phyloP scores from a whole-genome alignment of 2,888 invertebrate genomes.

The Lasioglossum marginatum region DNA sequence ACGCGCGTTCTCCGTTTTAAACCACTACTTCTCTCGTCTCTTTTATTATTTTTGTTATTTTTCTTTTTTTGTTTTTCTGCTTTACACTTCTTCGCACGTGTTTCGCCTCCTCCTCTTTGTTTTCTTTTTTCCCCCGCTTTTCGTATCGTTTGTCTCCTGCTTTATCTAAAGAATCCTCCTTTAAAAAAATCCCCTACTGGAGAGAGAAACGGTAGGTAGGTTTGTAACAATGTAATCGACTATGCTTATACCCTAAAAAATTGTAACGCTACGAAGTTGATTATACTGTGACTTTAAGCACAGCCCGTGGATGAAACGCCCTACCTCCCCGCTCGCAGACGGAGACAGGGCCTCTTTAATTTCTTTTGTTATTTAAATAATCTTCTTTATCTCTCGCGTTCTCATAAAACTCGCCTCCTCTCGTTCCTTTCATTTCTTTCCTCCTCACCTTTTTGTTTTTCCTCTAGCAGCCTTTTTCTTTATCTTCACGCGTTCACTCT shows the following conservation, averaged over 20 bases:
- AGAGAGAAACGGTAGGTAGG: conserved; percentile 76
- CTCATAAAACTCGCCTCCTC: not conserved
- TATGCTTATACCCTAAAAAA: conserved; percentile 65
- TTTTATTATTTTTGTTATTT: conserved; percentile 13
- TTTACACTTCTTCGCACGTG: not conserved
- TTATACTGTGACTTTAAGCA: conserved; percentile 79
- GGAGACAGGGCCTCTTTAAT: conserved; percentile 52
- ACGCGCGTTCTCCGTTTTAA: conserved; percentile 14
- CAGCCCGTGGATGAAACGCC: conserved; percentile 79
- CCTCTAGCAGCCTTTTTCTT: conserved; percentile 50
- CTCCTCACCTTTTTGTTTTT: conserved; percentile 7
- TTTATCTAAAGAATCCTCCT: conserved; percentile 70
- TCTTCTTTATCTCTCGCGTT: conserved; percentile 1
- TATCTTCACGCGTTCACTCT: conserved; percentile 47
- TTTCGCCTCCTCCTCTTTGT: not conserved
- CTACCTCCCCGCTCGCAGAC: conserved; percentile 42
- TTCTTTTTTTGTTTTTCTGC: conserved; percentile 3
- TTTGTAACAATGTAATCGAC: conserved; percentile 78
- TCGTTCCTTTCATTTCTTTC: not conserved
- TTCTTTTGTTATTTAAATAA: conserved; percentile 45
- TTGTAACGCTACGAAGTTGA: conserved; percentile 76
- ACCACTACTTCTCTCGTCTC: conserved; percentile 8
- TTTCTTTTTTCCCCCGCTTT: conserved; percentile 21
- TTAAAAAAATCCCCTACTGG: conserved; percentile 77
- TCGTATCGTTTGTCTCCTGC: conserved; percentile 15